Evolutionary conservation across 2,113 vertebrate species (phyloP), one percentile per base, ranked within the genome.

Genomic region (Cettia cetti): DNA sequence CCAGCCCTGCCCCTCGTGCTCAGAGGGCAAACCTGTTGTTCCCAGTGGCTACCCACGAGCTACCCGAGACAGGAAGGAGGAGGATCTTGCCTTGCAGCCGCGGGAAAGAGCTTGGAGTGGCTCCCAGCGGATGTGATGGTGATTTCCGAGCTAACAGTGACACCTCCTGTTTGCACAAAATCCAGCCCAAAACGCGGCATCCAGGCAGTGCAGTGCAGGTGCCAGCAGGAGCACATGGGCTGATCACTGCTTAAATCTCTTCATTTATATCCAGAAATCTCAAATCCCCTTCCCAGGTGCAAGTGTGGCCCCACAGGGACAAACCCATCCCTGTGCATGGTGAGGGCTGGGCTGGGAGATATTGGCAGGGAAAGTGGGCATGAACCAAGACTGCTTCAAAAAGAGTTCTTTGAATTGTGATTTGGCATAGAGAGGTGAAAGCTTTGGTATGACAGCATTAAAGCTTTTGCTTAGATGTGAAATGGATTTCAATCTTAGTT

Each of bases 141-240:
- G 79, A 89, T 95, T 95, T 69, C 65, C 28, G 45, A 15, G 89
- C 75, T 47, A 57, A 95, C 86, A 97, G 92, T 93, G 92, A 81
- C 97, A 95, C 89, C 96, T 96, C 37, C 89, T 82, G 95, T 91
- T 68, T 0, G 69, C 89, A 74, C 39, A 24, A 8, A 45, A 24
- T 7, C 35, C 90, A 44, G 66, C 82, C 56, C 63, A 1, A 3
- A 72, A 15, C 18, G 16, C 7, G 1, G 30, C 3, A 0, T 6
- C 35, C 17, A 33, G 40, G 75, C 82, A 35, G 45, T 8, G 35
- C 70, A n/a, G 69, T 3, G 10, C 68, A 13, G 40, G 7, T 8
- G 7, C 4, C 59, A 9, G 17, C 5, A 22, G 86, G 39, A 68
- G 76, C 82, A 15, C 24, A 1, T 0, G 18, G 28, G 59, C 63